Conservation (phyloP, 2,113 vertebrate species). For the Misgurnus mizolepis region DNA sequence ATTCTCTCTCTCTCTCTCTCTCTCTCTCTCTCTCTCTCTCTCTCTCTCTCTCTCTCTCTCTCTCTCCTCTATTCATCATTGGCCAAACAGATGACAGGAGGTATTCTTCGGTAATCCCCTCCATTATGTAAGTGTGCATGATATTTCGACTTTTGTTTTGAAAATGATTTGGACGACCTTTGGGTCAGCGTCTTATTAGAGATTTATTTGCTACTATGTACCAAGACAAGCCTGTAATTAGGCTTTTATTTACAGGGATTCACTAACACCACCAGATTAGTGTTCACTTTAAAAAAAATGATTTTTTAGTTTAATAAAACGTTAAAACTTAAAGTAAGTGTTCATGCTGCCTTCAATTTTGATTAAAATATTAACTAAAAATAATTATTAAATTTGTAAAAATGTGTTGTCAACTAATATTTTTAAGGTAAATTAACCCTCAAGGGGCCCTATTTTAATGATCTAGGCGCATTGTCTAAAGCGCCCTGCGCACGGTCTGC, state of each 20-base stretch:
- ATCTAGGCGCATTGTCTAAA: no score
- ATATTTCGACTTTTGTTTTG: constrained; percentile 53
- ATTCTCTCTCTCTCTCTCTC: constrained; percentile 19
- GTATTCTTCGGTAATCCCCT: constrained; percentile 68
- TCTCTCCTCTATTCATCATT: constrained; percentile 43
- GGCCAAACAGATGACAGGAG: constrained; percentile 67
- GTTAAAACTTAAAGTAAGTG: no score
- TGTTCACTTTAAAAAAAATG: no score
- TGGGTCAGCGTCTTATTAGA: constrained; percentile 64
- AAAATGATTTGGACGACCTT: constrained; percentile 67
- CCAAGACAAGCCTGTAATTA: constrained; percentile 62
- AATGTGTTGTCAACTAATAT: no score
- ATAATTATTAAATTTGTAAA: no score
- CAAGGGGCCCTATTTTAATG: no score
- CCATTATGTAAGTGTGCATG: constrained; percentile 65
- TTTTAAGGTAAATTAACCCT: no score
- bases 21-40: constrained; percentile 46
- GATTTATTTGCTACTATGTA: constrained; percentile 54
- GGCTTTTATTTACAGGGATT: constrained; percentile 43
- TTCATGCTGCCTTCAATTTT: no score
- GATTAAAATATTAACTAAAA: no score
- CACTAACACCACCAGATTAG: background rate
- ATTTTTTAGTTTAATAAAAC: no score
- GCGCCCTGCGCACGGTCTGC: no score
- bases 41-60: constrained; percentile 51